Conservation (phyloP, 1,140 invertebrate species). For the Spodoptera litura region DNA sequence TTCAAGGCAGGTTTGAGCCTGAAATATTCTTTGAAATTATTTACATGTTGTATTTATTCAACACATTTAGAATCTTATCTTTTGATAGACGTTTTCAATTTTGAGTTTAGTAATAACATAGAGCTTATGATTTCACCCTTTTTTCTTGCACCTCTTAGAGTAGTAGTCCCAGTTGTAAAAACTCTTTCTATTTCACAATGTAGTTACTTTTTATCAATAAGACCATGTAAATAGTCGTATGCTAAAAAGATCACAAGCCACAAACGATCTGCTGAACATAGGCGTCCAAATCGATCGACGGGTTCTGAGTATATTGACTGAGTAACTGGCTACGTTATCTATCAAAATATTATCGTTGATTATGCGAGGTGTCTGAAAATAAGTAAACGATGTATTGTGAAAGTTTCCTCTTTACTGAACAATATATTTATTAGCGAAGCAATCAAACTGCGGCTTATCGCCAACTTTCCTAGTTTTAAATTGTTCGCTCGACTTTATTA, state of each 20-base stretch:
- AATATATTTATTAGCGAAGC: conserved; percentile 1
- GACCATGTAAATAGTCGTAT: too few species aligned
- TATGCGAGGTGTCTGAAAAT: not conserved
- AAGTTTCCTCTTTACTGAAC: not conserved
- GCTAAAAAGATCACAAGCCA: too few species aligned
- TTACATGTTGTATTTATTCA: not conserved
- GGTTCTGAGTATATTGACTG: too few species aligned
- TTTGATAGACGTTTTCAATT: not conserved
- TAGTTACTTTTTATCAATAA: too few species aligned
- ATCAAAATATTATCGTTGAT: too few species aligned
- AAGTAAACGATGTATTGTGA: not conserved
- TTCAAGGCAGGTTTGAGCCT: not conserved
- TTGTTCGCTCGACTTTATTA: conserved; percentile 13
- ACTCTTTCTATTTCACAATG: too few species aligned
- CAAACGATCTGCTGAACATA: too few species aligned
- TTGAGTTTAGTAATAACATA: not conserved
- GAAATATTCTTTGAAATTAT: not conserved
- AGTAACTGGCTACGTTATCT: too few species aligned
- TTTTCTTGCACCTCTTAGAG: too few species aligned
- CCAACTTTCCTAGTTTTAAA: conserved; percentile 24
- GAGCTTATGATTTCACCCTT: too few species aligned
- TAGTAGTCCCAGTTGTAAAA: too few species aligned
- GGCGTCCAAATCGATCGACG: too few species aligned
- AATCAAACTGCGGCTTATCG: conserved; percentile 31
- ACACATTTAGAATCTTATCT: not conserved